Conservation (phyloP, 1,140 invertebrate species). For the Penaeus chinensis region DNA sequence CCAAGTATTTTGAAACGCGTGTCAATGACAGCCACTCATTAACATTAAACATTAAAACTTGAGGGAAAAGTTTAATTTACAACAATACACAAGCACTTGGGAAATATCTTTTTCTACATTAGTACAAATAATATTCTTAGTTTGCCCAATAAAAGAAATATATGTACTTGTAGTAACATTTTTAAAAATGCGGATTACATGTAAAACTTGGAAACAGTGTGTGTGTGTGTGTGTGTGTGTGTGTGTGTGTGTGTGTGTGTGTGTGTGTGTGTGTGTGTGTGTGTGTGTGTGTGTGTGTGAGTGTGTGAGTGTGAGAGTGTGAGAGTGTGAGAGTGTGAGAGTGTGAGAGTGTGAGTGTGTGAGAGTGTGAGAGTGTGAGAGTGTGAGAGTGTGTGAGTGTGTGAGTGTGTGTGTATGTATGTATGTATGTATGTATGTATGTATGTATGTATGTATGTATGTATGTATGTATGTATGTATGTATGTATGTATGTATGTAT, state of each 20-base stretch:
- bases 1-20: no score
- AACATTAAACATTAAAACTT: no score
- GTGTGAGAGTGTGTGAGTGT: not conserved
- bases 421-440: not conserved
- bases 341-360: not conserved
- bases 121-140: no score
- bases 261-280: no score
- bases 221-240: not conserved
- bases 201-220: no score
- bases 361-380: not conserved
- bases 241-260: not conserved
- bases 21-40: no score
- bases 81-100: no score
- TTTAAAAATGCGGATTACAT: no score
- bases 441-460: not conserved
- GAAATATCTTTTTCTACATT: no score
- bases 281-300: not conserved
- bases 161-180: no score
- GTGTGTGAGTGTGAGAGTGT: not conserved
- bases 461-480: not conserved
- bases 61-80: no score
- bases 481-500: not conserved
- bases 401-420: not conserved
- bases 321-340: not conserved
- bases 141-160: no score